Conservation (phyloP, 2,797 vertebrate species). For the Urophycis tenuis region DNA sequence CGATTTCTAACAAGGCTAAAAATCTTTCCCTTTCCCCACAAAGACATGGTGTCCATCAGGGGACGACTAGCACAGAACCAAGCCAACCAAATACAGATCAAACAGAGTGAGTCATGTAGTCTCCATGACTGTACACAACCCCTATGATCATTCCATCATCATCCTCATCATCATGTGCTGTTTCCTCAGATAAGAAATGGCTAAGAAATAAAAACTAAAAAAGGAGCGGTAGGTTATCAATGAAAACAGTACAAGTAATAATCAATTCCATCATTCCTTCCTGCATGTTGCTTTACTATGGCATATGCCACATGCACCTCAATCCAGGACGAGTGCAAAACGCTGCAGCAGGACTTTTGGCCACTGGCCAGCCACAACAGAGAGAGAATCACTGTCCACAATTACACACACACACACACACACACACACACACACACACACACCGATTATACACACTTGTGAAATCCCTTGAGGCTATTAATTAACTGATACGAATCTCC, state of each 20-base stretch:
- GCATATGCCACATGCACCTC: neutral
- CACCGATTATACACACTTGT: neutral
- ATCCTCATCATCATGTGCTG: too few species aligned
- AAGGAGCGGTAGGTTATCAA: neutral
- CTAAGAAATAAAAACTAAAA: slow-evolving; percentile 2
- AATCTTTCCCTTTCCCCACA: neutral
- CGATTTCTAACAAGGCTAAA: neutral
- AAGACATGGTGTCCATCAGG: neutral
- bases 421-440: too few species aligned
- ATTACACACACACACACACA: too few species aligned
- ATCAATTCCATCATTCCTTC: neutral
- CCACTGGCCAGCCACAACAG: neutral
- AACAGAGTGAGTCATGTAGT: neutral
- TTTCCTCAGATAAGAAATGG: neutral
- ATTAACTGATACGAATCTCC: neutral
- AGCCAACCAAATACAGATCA: too few species aligned
- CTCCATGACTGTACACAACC: neutral
- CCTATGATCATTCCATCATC: neutral
- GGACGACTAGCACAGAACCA: neutral
- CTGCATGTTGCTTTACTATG: neutral
- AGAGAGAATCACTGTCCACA: neutral
- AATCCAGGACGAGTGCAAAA: neutral
- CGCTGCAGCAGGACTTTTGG: neutral
- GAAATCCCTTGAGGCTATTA: neutral
- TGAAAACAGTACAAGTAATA: neutral